phyloP scores from a whole-genome alignment of 2,888 invertebrate genomes.

The Melipona beecheii region DNA sequence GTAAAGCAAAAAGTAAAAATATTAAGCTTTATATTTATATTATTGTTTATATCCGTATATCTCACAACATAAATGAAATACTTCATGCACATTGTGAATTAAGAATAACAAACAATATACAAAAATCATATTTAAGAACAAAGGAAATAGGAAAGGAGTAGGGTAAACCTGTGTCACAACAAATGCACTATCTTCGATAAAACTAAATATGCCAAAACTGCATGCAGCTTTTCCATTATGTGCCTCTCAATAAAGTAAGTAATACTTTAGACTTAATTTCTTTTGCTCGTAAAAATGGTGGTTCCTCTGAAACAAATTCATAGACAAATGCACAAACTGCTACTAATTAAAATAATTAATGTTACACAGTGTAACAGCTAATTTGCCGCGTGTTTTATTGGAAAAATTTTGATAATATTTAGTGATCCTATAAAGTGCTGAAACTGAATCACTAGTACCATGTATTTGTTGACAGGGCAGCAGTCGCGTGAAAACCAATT shows the following conservation, averaged over 20 bases:
- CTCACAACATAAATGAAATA: not conserved
- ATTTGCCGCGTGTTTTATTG: conserved; percentile 54
- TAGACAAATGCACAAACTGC: conserved; percentile 54
- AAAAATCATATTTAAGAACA: not conserved
- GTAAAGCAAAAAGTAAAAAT: conserved; percentile 33
- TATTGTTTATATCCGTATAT: not conserved
- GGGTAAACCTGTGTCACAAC: conserved; percentile 38
- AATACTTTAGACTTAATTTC: conserved; percentile 44
- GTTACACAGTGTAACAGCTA: conserved; percentile 50
- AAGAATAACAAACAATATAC: not conserved
- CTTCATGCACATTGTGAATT: not conserved
- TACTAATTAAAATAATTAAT: conserved; percentile 45
- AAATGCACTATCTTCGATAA: conserved; percentile 49
- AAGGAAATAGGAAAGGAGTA: conserved; percentile 8
- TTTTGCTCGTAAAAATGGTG: conserved; percentile 53
- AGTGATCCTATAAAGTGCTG: conserved; percentile 67
- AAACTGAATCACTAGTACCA: conserved; percentile 67
- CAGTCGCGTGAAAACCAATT: conserved; percentile 75
- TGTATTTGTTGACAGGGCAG: conserved; percentile 77
- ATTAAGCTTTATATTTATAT: conserved; percentile 12
- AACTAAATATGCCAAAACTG: conserved; percentile 57
- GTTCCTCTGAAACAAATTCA: conserved; percentile 66
- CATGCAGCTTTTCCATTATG: conserved; percentile 63
- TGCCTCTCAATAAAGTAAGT: conserved; percentile 40
- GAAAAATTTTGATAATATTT: conserved; percentile 48